These are phyloP conservation scores for Falco berigora DNA, from an alignment of 2,797 vertebrate species.

Conservation along the genomic window DNA sequence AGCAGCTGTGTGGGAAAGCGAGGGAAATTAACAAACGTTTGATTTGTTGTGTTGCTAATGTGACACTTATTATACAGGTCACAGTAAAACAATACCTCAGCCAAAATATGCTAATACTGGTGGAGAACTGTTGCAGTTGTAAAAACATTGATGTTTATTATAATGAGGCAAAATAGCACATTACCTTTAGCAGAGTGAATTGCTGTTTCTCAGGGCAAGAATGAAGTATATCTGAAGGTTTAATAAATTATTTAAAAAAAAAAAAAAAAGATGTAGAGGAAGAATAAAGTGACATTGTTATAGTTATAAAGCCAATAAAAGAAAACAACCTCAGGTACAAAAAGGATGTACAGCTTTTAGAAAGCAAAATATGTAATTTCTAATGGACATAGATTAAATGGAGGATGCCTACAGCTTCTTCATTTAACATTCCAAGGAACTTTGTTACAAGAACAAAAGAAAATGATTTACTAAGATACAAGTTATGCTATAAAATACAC, in stretches of 20 bases:
- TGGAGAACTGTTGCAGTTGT: constrained; percentile 77
- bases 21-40: constrained; percentile 95
- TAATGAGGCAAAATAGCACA: constrained; percentile 72
- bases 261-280: background rate
- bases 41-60: constrained; percentile 99
- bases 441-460: constrained; percentile 29
- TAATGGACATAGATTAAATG: constrained; percentile 3
- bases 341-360: background rate
- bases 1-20: constrained; percentile 93
- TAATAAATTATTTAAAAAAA: background rate
- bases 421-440: background rate
- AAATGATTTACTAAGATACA: background rate
- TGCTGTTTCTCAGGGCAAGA: constrained; percentile 29
- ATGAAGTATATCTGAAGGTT: background rate
- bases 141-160: constrained; percentile 78
- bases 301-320: background rate
- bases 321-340: background rate
- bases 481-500: background rate
- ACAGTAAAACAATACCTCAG: constrained; percentile 94
- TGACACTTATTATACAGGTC: constrained; percentile 99
- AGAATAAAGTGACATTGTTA: constrained; percentile 5
- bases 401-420: background rate
- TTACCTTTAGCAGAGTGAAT: constrained; percentile 69
- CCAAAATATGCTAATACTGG: constrained; percentile 89
- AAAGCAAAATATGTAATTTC: constrained; percentile 20